Conservation (phyloP, 2,888 invertebrate species). For the Sepiola atlantica region DNA sequence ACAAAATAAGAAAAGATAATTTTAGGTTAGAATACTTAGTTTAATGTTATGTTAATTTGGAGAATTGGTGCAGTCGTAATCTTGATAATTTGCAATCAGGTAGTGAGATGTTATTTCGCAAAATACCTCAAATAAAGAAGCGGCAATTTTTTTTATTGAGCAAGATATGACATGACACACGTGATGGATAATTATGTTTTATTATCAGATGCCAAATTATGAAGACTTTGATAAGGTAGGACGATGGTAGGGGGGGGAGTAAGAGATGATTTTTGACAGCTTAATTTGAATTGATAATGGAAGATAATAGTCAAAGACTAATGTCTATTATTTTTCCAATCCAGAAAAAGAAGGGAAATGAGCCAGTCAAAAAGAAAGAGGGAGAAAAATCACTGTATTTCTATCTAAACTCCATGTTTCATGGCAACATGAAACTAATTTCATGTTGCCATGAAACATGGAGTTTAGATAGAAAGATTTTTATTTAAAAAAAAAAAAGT, state of each 20-base stretch:
- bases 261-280: not conserved
- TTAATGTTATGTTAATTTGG: too few relatives aligned
- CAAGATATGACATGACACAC: not conserved
- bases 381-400: not conserved
- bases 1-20: too few relatives aligned
- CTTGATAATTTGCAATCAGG: not conserved
- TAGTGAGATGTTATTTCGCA: not conserved
- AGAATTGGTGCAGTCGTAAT: not conserved
- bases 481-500: too few relatives aligned
- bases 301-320: constrained; percentile 10
- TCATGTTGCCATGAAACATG: too few relatives aligned
- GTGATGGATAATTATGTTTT: not conserved
- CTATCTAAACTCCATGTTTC: not conserved
- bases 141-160: not conserved
- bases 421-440: not conserved
- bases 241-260: not conserved
- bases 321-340: not conserved
- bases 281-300: not conserved
- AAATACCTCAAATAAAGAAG: not conserved
- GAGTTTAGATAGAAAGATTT: not conserved
- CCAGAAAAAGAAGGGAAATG: not conserved
- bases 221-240: not conserved
- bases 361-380: not conserved
- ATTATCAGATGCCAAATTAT: not conserved
- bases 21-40: too few relatives aligned